Evolutionary conservation across 1,140 invertebrate genomes (phyloP).

Genomic region (Penaeus japonicus): DNA sequence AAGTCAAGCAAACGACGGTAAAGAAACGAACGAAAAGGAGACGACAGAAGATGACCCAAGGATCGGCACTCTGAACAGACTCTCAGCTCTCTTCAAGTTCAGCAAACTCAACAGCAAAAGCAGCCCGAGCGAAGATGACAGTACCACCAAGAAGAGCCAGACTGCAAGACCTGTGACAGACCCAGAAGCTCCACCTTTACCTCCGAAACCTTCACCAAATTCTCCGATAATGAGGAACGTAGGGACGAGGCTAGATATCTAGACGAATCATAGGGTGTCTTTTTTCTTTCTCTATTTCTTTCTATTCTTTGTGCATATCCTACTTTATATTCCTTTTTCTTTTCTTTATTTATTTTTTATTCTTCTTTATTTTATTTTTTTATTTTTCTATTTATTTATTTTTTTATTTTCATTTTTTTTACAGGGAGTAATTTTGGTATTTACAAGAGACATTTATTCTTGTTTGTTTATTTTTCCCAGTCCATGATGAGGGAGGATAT

Average conservation of each 20-base stretch:
- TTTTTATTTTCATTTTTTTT: too few relatives aligned
- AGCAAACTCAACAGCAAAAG: slow-evolving; percentile 47
- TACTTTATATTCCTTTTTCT: too few relatives aligned
- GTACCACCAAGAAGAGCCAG: not conserved
- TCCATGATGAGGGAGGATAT: too few relatives aligned
- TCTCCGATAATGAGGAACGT: slow-evolving; percentile 54
- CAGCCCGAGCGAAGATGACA: not conserved
- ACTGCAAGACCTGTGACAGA: not conserved
- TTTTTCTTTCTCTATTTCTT: not conserved
- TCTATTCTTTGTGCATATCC: not conserved
- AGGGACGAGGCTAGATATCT: slow-evolving; percentile 50
- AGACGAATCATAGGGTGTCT: not conserved
- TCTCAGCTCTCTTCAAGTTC: slow-evolving; percentile 55
- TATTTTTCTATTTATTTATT: too few relatives aligned
- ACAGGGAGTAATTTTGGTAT: too few relatives aligned
- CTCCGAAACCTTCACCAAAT: slow-evolving; percentile 47
- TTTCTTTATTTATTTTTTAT: too few relatives aligned
- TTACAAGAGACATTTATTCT: too few relatives aligned
- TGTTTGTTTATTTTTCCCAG: too few relatives aligned
- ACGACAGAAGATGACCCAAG: slow-evolving; percentile 24
- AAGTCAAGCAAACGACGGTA: not conserved
- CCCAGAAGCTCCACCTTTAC: slow-evolving; percentile 45
- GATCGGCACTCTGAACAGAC: slow-evolving; percentile 46
- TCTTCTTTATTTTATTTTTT: too few relatives aligned
- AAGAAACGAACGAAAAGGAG: not conserved